Conservation (phyloP, 2,113 vertebrate genomes). For the Seriola rivoliana region DNA sequence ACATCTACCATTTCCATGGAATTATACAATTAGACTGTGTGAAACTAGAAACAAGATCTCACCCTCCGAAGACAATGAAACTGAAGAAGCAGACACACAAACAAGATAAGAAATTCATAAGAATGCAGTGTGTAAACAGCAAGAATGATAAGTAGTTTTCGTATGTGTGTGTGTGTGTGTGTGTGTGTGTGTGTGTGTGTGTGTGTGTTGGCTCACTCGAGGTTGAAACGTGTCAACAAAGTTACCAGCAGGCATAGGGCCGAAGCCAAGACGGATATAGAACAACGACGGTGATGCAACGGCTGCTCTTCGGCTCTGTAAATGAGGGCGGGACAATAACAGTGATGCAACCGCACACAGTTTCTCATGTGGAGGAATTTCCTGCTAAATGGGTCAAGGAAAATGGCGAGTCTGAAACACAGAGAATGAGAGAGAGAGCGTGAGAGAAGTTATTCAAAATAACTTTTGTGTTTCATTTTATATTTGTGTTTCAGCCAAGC, state of each 20-base stretch:
- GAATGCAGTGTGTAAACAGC: neutral
- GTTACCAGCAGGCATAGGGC: neutral
- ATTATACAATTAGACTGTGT: neutral
- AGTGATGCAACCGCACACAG: slow-evolving; percentile 52
- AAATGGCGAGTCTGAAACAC: slow-evolving; percentile 16
- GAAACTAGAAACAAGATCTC: slow-evolving; percentile 11
- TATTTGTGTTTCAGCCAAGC: neutral
- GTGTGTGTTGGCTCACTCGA: neutral
- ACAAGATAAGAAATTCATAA: slow-evolving; percentile 19
- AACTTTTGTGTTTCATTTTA: neutral
- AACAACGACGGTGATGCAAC: slow-evolving; percentile 39
- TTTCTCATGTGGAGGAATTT: slow-evolving; percentile 48
- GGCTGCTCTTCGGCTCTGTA: neutral
- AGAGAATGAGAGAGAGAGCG: neutral
- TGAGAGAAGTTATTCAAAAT: neutral
- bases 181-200: neutral
- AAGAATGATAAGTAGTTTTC: neutral
- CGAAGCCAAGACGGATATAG: slow-evolving; percentile 18
- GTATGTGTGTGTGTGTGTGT: too few species aligned
- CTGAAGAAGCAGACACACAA: neutral
- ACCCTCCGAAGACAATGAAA: slow-evolving; percentile 13
- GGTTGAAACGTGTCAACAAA: neutral
- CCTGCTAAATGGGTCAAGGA: slow-evolving; percentile 3
- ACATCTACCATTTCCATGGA: neutral
- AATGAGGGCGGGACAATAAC: slow-evolving; percentile 38